Conservation (phyloP, 2,888 invertebrate species). For the Lamellibrachia columna region DNA sequence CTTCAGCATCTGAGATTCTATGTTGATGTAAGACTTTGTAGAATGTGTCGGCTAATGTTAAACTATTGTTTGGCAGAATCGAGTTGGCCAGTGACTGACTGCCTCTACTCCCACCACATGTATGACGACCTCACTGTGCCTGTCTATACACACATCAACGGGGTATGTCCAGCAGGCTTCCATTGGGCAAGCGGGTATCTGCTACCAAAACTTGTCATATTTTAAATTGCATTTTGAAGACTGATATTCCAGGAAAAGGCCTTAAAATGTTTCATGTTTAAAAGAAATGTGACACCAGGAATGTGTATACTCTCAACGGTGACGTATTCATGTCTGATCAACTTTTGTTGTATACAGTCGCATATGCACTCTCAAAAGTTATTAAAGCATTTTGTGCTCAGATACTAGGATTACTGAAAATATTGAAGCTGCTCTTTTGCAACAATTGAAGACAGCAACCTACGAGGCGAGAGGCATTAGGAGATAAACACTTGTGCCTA, state of each 20-base stretch:
- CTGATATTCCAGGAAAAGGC: background rate
- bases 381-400: too few relatives aligned
- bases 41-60: background rate
- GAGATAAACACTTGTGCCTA: too few relatives aligned
- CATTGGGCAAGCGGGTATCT: background rate
- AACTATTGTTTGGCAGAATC: slow-evolving; percentile 29
- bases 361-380: too few relatives aligned
- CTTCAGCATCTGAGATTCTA: background rate
- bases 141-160: slow-evolving; percentile 95
- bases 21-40: background rate
- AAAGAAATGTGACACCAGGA: background rate
- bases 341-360: too few relatives aligned
- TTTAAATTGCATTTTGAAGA: background rate
- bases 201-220: background rate
- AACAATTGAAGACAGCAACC: too few relatives aligned
- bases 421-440: too few relatives aligned
- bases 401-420: too few relatives aligned
- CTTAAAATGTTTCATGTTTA: background rate
- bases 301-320: too few relatives aligned
- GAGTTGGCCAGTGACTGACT: slow-evolving; percentile 37
- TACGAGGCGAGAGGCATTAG: too few relatives aligned
- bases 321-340: too few relatives aligned
- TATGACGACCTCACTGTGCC: slow-evolving; percentile 72
- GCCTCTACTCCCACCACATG: slow-evolving; percentile 42
- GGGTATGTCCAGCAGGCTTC: slow-evolving; percentile 70